Base-by-base conservation (phyloP, 2,888 invertebrate genomes). In the Scelioninae gen. 1 region DNA sequence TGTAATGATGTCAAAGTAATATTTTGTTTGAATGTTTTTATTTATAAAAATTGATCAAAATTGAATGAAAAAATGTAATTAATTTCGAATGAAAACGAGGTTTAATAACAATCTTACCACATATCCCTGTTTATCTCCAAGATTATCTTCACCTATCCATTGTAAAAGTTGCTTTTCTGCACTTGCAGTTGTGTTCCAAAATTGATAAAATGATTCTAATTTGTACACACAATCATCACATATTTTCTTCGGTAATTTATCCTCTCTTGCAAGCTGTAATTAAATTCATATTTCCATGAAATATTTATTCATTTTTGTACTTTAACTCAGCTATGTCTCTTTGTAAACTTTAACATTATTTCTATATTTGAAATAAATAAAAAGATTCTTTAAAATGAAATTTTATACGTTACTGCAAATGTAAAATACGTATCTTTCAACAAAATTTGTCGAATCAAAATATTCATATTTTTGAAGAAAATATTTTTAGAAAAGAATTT, bases 151-250 rank as follows among this genome's bases (percentile, higher is more conserved):
- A 51, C 90, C 90, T 51, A 92, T 88, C 92, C 92, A 92, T 89
- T 92, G 90, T 68, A 92, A 91, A 88, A 92, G 93, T 93, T 94
- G 94, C 85, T 95, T 94, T 88, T 95, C 95, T 45, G 95, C 94
- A 91, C 94, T 95, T 9, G 94, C 94, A 63, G 95, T 94, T 87
- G 94, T 95, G 89, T 95, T 95, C 93, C 95, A 95, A 92, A 96
- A 96, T 91, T 95, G 94, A 91, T 95, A 95, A 87, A 95, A 93
- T 91, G 95, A 94, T 88, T 95, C 95, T 89, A 96, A 94, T 93
- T 95, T 95, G 90, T 94, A 94, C 91, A 94, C 94, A 91, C 96
- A 96, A 85, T 94, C 94, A 91, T 95, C 94, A 90, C 96, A 96
- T 87, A 96, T 95, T 91, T 94, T 95, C 92, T 95, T 95, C 66